These are phyloP conservation scores for Rhinoptilus africanus DNA, from an alignment of 2,113 vertebrate species.

Conservation along the genomic window DNA sequence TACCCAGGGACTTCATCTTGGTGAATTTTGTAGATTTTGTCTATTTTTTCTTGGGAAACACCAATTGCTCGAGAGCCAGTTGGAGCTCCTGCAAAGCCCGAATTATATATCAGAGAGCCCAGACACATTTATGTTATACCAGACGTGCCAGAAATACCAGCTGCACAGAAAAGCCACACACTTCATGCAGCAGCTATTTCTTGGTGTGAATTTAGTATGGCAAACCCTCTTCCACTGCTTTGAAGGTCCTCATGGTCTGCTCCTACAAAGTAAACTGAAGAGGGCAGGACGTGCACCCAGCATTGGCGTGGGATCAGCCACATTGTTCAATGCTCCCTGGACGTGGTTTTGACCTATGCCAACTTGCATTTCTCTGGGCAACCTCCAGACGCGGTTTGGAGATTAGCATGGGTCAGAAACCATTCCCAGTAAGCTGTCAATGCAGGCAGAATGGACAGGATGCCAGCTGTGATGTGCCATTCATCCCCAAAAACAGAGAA, in stretches of 20 bases:
- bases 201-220: background rate
- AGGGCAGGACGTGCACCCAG: background rate
- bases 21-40: background rate
- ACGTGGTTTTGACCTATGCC: background rate
- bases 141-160: background rate
- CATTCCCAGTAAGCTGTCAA: background rate
- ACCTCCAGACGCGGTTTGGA: background rate
- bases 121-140: background rate
- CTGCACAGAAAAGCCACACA: accelerated
- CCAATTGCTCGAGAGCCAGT: accelerated
- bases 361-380: background rate
- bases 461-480: background rate
- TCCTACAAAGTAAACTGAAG: background rate
- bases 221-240: background rate
- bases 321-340: background rate
- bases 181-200: background rate
- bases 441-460: background rate
- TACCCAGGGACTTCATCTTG: background rate
- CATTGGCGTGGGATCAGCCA: accelerated
- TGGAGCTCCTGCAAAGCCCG: background rate
- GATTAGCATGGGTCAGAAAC: background rate
- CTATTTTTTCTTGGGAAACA: background rate
- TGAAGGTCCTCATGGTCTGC: background rate
- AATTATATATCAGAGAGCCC: background rate
- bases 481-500: background rate